Conservation (phyloP, 2,888 invertebrate genomes). For the Biston betularia region DNA sequence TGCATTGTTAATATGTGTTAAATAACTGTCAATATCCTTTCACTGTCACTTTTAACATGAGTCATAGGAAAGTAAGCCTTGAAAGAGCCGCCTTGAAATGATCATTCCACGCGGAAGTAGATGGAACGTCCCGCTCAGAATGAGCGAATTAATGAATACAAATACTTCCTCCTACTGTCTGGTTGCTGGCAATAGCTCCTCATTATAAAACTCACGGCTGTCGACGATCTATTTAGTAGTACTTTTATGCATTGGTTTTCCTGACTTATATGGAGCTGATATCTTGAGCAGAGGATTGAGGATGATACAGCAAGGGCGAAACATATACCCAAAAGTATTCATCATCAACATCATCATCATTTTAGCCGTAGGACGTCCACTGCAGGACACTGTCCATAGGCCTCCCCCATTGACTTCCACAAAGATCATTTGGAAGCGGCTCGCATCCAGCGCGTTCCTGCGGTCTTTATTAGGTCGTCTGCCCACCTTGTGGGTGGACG, state of each 20-base stretch:
- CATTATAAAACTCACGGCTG: background rate
- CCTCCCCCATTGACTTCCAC: no score
- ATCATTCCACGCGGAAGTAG: conserved; percentile 16
- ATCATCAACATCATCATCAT: no score
- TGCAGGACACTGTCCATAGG: no score
- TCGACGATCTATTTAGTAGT: background rate
- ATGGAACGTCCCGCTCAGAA: conserved; percentile 8
- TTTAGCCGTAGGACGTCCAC: no score
- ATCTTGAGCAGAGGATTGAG: no score
- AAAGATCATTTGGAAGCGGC: no score
- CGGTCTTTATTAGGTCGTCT: no score
- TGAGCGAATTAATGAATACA: conserved; percentile 11
- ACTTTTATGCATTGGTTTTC: background rate
- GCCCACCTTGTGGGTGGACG: no score
- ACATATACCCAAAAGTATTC: no score
- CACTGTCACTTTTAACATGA: conserved; percentile 5
- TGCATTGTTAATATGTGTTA: background rate
- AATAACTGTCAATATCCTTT: conserved; percentile 8
- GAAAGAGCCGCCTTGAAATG: conserved; percentile 18
- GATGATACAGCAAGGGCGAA: no score
- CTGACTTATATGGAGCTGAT: no score
- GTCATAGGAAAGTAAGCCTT: conserved; percentile 4
- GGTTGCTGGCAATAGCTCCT: background rate
- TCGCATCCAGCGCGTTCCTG: no score
- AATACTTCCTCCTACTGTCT: conserved; percentile 22